phyloP scores from a whole-genome alignment of 2,888 invertebrate species.

The Melanophora roralis region DNA sequence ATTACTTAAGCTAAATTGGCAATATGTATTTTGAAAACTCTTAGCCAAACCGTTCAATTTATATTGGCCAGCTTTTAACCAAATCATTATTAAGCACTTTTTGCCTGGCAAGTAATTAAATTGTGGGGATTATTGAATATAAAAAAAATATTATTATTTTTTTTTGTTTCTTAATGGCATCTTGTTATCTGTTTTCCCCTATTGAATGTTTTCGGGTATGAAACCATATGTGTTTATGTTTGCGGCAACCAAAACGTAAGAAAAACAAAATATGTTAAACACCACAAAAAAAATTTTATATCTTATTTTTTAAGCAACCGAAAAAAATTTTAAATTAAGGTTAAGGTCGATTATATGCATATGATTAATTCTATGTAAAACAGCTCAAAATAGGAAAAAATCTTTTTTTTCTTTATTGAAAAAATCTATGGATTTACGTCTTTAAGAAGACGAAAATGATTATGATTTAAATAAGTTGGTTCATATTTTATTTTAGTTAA shows the following conservation, averaged over 20 bases:
- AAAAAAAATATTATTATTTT: neutral
- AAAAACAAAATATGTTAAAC: neutral
- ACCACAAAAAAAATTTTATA: too few species aligned
- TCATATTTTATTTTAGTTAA: too few species aligned
- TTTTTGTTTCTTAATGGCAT: neutral
- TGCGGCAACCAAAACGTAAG: too few species aligned
- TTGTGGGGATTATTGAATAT: neutral
- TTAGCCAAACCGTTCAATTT: neutral
- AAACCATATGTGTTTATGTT: neutral
- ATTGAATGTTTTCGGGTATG: neutral
- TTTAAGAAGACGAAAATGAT: too few species aligned
- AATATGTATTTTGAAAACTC: neutral
- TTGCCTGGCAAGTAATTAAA: neutral
- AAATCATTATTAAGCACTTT: slow-evolving; percentile 14
- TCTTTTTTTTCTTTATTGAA: too few species aligned
- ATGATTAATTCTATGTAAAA: too few species aligned
- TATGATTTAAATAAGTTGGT: too few species aligned
- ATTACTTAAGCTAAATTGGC: neutral
- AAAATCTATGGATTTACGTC: too few species aligned
- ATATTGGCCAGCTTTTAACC: neutral
- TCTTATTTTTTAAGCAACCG: too few species aligned
- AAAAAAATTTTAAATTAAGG: too few species aligned
- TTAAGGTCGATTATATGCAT: too few species aligned
- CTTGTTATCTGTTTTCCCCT: neutral
- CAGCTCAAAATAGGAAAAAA: too few species aligned